Percentiles rank a stretch among this genome's conserved stretches.
Evolutionary conservation across 1,140 invertebrate species (phyloP).

Genomic region (Trissolcus basalis): DNA sequence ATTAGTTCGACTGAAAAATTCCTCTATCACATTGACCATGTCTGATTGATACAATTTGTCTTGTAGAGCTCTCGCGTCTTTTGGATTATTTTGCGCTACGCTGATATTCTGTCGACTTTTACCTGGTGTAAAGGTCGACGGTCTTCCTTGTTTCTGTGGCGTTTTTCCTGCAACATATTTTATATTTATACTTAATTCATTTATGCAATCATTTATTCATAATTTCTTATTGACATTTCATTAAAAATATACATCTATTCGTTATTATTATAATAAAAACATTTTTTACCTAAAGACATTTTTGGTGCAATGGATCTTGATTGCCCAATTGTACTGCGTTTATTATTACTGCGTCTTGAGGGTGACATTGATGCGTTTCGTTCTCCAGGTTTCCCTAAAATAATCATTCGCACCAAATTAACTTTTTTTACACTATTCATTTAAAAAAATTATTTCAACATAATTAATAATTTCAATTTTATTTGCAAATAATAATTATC

Average conservation of each 20-base stretch:
- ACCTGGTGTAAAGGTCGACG: constrained; percentile 19
- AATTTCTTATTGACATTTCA: no score
- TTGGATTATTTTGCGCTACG: constrained; percentile 32
- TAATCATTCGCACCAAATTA: no score
- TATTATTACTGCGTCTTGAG: constrained; percentile 18
- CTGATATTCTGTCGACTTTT: constrained; percentile 18
- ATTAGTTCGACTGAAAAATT: constrained; percentile 60
- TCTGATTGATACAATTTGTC: constrained; percentile 67
- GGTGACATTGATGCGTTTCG: constrained; percentile 9
- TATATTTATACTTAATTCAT: no score
- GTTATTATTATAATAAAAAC: constrained; percentile 16
- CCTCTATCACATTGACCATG: constrained; percentile 67
- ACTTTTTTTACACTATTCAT: no score
- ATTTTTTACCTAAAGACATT: constrained; percentile 18
- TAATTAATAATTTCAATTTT: no score
- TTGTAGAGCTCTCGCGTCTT: constrained; percentile 67
- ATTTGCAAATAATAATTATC: no score
- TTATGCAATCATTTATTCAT: no score
- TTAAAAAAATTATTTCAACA: no score
- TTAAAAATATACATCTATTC: no score
- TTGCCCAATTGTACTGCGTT: constrained; percentile 13
- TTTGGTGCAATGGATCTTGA: constrained; percentile 15
- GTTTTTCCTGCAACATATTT: constrained; percentile 36
- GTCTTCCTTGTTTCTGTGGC: constrained; percentile 21
- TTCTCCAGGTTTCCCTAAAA: constrained; percentile 15